Conservation (phyloP, 2,888 invertebrate species). For the Rhagonycha fulva region DNA sequence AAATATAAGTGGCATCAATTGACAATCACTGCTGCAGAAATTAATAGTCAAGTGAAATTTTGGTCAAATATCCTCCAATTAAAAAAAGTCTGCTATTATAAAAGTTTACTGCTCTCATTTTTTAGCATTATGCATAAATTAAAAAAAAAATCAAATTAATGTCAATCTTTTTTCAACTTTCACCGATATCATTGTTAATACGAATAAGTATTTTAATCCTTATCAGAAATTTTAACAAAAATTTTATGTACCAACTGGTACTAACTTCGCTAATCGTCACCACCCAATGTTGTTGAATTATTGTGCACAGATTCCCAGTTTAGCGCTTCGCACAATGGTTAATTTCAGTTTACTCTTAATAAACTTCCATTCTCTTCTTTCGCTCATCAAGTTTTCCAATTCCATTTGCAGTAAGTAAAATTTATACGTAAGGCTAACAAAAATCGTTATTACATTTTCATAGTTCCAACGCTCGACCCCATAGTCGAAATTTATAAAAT, state of each 20-base stretch:
- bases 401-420: neutral
- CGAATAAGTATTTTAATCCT: neutral
- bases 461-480: neutral
- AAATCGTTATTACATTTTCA: neutral
- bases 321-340: neutral
- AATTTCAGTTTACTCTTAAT: neutral
- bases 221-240: neutral
- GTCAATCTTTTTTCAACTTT: neutral
- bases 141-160: neutral
- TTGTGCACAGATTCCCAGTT: neutral
- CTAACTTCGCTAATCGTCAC: neutral
- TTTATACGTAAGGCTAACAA: neutral
- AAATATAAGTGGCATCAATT: neutral
- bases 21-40: neutral
- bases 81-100: neutral
- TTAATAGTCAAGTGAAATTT: neutral
- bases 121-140: neutral
- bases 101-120: neutral
- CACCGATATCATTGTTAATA: neutral
- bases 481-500: constrained; percentile 6
- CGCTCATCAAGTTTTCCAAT: neutral
- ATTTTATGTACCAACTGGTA: neutral
- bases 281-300: neutral
- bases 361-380: neutral
- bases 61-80: neutral